Percentiles rank a stretch among this genome's conserved stretches.
Conservation (phyloP, 2,113 vertebrate genomes). For the Clarias batrachus region DNA sequence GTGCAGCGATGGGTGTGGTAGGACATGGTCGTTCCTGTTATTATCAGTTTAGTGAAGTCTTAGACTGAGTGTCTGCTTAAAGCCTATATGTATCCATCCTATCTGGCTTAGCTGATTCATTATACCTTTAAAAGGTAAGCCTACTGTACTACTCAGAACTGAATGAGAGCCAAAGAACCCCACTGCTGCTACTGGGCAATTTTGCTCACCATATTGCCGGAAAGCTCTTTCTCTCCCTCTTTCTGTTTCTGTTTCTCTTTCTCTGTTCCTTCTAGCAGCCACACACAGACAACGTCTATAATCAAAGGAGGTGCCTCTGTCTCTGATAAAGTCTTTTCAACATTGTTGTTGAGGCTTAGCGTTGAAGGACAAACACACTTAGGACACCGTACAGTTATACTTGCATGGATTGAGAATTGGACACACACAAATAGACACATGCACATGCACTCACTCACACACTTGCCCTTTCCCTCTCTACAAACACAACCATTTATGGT, state of each 20-base stretch:
- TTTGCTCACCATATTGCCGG: conserved; percentile 23
- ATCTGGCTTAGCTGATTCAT: conserved; percentile 43
- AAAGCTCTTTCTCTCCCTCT: neutral
- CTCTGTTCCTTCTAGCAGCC: neutral
- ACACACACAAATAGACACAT: conserved; percentile 38
- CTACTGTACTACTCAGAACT: conserved; percentile 45
- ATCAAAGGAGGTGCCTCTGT: conserved; percentile 4
- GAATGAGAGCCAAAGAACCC: conserved; percentile 57
- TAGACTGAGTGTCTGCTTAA: conserved; percentile 20
- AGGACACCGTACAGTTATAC: conserved; percentile 43
- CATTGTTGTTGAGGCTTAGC: neutral
- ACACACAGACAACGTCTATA: conserved; percentile 26
- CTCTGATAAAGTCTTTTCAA: neutral
- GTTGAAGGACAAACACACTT: conserved; percentile 20
- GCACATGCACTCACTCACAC: conserved; percentile 41
- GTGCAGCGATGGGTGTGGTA: conserved; percentile 6
- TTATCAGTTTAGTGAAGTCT: conserved; percentile 16
- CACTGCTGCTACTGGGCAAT: conserved; percentile 46
- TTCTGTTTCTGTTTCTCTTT: neutral
- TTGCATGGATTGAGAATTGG: conserved; percentile 42
- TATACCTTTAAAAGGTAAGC: conserved; percentile 66
- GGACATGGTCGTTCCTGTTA: conserved; percentile 1
- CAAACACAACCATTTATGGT: conserved; percentile 77
- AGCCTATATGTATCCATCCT: conserved; percentile 11
- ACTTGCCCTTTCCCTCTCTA: conserved; percentile 58